Base-by-base conservation (phyloP, 1,140 invertebrate genomes). In the Arctopsyche grandis region DNA sequence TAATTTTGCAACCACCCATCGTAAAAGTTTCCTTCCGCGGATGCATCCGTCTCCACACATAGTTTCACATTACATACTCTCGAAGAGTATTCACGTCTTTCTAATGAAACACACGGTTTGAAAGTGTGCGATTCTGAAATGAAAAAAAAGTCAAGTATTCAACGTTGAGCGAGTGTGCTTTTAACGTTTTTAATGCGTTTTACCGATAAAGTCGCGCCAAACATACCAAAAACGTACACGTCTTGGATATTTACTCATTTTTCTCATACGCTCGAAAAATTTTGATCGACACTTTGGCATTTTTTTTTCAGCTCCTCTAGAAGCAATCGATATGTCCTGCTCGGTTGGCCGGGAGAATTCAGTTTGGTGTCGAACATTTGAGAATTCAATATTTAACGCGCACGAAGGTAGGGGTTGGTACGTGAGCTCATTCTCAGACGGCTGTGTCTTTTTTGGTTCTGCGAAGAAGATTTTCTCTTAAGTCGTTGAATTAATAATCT, bases 171-270 rank as follows among this genome's bases (percentile, higher is more conserved):
- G 52, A 16, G 52, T 16, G 52, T 56, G 52, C 52, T 56, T 56
- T 56, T 56, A 56, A n/a, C 52, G 52, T 56, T 56, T 56, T 56
- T 56, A 56, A 56, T 56, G 52, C 52, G 52, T 56, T 56, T 56
- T 21, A 21, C 52, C 52, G 52, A 56, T 56, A 56, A 56, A 56
- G 52, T 56, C 52, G 52, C 52, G 14, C 14, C 52, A 3, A 1
- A 16, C 19, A 38, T 38, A 38, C 29, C 29, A 7, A 38, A 38
- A 38, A 38, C 29, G 29, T 38, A 38, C 29, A 38, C 29, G 29
- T 38, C 1, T n/a, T 38, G 29, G 29, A 1, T 38, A 38, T 38
- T 38, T 7, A 38, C 29, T 38, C 29, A 38, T 52, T 22, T 22
- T 66, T 22, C 19, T 66, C 21, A 21, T 10, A 66, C 60, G 60